Conservation (phyloP, 2,888 invertebrate genomes). For the Dicyrtoma fusca region DNA sequence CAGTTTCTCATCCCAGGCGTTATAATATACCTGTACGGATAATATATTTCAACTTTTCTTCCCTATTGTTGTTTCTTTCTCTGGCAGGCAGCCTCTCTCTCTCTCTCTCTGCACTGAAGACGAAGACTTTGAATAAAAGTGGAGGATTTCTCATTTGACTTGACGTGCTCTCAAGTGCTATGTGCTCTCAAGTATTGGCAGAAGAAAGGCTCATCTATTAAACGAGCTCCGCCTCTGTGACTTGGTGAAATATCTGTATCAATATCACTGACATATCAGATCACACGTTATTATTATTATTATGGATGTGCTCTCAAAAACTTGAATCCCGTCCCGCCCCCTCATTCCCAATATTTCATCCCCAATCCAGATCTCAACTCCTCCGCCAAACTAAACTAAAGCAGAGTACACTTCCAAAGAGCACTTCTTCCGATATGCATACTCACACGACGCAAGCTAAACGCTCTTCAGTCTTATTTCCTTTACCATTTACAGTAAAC, state of each 20-base stretch:
- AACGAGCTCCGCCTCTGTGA: conserved; percentile 14
- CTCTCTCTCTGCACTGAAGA: neutral
- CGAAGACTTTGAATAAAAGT: too few species aligned
- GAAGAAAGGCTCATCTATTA: conserved; percentile 21
- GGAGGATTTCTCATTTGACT: neutral
- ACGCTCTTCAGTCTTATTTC: too few species aligned
- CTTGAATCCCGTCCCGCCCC: neutral
- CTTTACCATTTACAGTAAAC: too few species aligned
- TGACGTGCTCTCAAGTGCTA: too few species aligned
- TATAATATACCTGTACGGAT: conserved; percentile 3
- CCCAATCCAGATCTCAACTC: conserved; percentile 24
- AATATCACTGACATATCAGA: conserved; percentile 32
- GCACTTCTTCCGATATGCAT: too few species aligned
- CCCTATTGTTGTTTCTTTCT: neutral
- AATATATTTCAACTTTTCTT: neutral
- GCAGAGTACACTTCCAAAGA: neutral
- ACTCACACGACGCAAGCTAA: too few species aligned
- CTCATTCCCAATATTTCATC: conserved; percentile 23
- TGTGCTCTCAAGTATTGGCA: neutral
- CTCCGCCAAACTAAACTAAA: neutral
- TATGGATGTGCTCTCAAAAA: conserved; percentile 19
- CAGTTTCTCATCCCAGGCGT: conserved; percentile 5
- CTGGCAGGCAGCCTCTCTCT: neutral
- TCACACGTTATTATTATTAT: conserved; percentile 27
- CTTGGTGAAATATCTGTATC: conserved; percentile 31